Conservation (phyloP, 1,140 invertebrate genomes). For the Ostrea edulis region DNA sequence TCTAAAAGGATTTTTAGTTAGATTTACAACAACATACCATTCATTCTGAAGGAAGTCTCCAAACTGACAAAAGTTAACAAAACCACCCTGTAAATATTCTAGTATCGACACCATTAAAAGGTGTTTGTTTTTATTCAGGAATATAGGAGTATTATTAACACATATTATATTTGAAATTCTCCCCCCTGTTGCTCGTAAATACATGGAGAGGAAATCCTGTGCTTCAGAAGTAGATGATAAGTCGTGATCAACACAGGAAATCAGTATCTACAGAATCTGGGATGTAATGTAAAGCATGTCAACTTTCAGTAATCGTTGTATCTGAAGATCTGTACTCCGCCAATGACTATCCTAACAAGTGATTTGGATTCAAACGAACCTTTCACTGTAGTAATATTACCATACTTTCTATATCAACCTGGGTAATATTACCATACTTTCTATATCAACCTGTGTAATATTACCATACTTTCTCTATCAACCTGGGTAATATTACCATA, state of each 20-base stretch:
- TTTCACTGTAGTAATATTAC: too few relatives aligned
- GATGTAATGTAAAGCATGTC: neutral
- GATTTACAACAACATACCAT: neutral
- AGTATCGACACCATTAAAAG: too few relatives aligned
- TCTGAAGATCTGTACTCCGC: neutral
- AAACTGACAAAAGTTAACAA: neutral
- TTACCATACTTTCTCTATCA: too few relatives aligned
- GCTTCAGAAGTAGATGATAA: neutral
- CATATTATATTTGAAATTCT: neutral
- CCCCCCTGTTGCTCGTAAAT: neutral
- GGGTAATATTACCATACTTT: too few relatives aligned
- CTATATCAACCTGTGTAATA: too few relatives aligned
- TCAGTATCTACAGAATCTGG: neutral
- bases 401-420: too few relatives aligned
- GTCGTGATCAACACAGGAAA: neutral
- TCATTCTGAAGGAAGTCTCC: neutral
- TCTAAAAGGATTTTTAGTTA: neutral
- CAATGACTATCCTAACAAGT: too few relatives aligned
- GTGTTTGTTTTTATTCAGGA: neutral
- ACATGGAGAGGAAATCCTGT: conserved; percentile 18
- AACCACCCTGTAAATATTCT: too few relatives aligned
- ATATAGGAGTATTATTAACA: neutral
- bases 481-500: too few relatives aligned
- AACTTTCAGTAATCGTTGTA: neutral
- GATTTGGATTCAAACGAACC: too few relatives aligned